phyloP scores from a whole-genome alignment of 2,113 vertebrate genomes.

The Anoura caudifer region DNA sequence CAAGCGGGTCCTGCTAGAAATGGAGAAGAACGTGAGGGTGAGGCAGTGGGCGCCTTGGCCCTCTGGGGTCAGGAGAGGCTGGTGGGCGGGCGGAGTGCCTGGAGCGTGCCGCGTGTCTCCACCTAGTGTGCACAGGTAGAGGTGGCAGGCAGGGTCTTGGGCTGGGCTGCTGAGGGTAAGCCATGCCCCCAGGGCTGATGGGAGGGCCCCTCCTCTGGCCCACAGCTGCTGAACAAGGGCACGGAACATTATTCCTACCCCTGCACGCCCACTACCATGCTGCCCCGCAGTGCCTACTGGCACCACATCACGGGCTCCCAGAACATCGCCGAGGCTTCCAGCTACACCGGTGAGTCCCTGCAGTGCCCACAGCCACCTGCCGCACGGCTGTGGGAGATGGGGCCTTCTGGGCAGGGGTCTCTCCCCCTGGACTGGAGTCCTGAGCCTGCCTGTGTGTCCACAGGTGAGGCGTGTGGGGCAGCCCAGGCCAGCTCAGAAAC shows the following conservation, averaged over 20 bases:
- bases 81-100: rapidly evolving
- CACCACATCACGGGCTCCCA: slow-evolving; percentile 95
- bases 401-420: neutral
- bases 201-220: neutral
- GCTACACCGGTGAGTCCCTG: slow-evolving; percentile 78
- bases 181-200: neutral
- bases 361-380: rapidly evolving
- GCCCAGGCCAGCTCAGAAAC: slow-evolving; percentile 83
- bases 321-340: slow-evolving; percentile 83
- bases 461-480: slow-evolving; percentile 67
- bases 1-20: slow-evolving; percentile 93
- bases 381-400: neutral
- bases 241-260: slow-evolving; percentile 90
- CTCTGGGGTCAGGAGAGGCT: neutral
- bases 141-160: neutral
- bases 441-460: slow-evolving; percentile 39
- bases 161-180: neutral
- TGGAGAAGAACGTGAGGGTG: slow-evolving; percentile 95
- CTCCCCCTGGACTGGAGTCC: neutral
- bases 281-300: slow-evolving; percentile 97
- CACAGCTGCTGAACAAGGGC: slow-evolving; percentile 89
- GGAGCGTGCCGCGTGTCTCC: neutral
- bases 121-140: rapidly evolving
- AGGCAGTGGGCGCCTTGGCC: slow-evolving; percentile 40
- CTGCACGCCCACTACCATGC: slow-evolving; percentile 92